Conservation (phyloP, 2,797 vertebrate genomes). For the Pseudomugil tenellus region DNA sequence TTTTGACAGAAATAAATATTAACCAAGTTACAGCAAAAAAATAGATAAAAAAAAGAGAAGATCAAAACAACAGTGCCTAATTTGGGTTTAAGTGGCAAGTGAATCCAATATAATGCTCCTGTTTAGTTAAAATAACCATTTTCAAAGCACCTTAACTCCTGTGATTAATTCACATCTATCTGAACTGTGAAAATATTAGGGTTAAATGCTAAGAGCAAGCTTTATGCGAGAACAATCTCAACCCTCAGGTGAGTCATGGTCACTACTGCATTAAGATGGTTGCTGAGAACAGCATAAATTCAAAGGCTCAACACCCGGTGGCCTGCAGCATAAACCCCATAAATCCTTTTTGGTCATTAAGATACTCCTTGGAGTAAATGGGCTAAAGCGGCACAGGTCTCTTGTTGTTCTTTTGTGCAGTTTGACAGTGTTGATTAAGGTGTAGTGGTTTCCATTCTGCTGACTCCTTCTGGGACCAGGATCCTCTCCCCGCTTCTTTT, state of each 20-base stretch:
- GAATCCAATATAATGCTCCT: neutral
- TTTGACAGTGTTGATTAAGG: slow-evolving; percentile 71
- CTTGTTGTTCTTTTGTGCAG: slow-evolving; percentile 55
- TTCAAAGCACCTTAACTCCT: slow-evolving; percentile 13
- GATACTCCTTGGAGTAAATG: slow-evolving; percentile 66
- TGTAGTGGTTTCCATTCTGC: slow-evolving; percentile 65
- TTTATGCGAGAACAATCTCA: slow-evolving; percentile 45
- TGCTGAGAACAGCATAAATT: slow-evolving; percentile 72
- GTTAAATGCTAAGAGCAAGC: slow-evolving; percentile 22
- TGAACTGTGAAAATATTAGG: slow-evolving; percentile 19
- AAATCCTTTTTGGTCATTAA: slow-evolving; percentile 77
- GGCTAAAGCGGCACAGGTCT: slow-evolving; percentile 52
- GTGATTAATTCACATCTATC: slow-evolving; percentile 7
- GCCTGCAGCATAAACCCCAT: slow-evolving; percentile 60
- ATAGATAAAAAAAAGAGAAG: neutral
- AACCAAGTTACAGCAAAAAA: neutral
- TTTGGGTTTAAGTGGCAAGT: slow-evolving; percentile 5
- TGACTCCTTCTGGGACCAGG: slow-evolving; percentile 71
- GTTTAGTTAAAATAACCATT: slow-evolving; percentile 6
- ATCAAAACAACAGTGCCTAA: slow-evolving; percentile 4
- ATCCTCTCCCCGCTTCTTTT: slow-evolving; percentile 62
- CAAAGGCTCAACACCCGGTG: slow-evolving; percentile 41
- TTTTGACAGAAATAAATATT: neutral
- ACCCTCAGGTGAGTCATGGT: slow-evolving; percentile 58
- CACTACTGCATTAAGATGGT: slow-evolving; percentile 45